phyloP scores from a whole-genome alignment of 2,797 vertebrate genomes.

The Muscicapa striata region DNA sequence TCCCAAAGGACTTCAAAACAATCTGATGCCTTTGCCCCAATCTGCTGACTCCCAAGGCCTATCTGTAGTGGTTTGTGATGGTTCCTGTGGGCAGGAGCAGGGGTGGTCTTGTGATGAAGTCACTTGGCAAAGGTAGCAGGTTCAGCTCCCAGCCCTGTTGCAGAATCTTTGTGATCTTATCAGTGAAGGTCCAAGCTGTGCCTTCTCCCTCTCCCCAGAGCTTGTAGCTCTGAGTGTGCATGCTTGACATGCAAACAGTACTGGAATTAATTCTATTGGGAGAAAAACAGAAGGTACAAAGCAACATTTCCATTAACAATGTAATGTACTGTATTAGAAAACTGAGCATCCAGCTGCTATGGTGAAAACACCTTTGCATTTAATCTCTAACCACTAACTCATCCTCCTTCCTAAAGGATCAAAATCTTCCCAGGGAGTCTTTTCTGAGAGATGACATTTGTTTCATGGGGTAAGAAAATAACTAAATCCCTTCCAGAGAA shows the following conservation, averaged over 20 bases:
- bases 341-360: background rate
- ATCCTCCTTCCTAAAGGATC: background rate
- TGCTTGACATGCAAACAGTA: constrained; percentile 16
- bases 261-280: constrained; percentile 31
- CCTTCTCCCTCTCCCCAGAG: background rate
- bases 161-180: background rate
- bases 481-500: background rate
- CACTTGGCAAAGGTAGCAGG: background rate
- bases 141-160: background rate
- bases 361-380: constrained; percentile 27
- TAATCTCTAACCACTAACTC: background rate
- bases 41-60: background rate
- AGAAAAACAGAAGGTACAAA: constrained; percentile 49
- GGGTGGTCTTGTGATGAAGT: background rate
- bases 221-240: background rate
- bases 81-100: background rate
- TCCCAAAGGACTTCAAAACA: background rate
- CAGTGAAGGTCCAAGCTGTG: background rate
- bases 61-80: background rate
- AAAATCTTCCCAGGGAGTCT: background rate
- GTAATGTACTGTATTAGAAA: constrained; percentile 37
- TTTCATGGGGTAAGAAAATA: background rate
- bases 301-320: constrained; percentile 26
- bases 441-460: background rate
- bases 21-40: background rate